phyloP scores from a whole-genome alignment of 2,797 vertebrate species.

The Pangasius djambal region DNA sequence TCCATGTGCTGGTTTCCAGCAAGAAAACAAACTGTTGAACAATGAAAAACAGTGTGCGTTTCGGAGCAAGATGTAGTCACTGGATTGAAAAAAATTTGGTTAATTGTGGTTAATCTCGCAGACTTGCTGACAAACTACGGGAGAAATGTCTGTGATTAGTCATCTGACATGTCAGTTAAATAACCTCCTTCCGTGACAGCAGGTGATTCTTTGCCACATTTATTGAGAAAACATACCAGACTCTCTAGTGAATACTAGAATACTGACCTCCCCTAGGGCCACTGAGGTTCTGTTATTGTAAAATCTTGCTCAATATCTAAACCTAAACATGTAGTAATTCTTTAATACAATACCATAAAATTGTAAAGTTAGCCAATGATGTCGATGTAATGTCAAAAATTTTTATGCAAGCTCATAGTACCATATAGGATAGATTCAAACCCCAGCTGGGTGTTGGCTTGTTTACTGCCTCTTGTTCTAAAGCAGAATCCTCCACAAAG shows the following conservation, averaged over 20 bases:
- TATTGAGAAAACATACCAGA: too few relatives aligned
- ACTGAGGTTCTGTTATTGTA: too few relatives aligned
- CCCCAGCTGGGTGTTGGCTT: neutral
- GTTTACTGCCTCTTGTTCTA: neutral
- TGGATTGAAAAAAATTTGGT: neutral
- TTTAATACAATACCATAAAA: too few relatives aligned
- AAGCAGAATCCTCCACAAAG: neutral
- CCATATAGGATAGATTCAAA: neutral
- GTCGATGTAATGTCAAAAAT: neutral
- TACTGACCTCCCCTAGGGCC: too few relatives aligned
- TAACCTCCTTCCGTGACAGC: too few relatives aligned
- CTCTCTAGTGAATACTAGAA: too few relatives aligned
- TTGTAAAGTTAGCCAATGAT: neutral
- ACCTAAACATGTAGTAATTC: too few relatives aligned
- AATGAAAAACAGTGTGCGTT: neutral
- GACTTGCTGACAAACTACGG: too few relatives aligned
- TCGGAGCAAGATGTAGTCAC: neutral
- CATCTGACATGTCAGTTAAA: too few relatives aligned
- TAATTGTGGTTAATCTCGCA: neutral
- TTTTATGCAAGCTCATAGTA: neutral
- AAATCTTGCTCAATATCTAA: too few relatives aligned
- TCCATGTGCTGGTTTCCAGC: neutral
- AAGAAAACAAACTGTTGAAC: neutral
- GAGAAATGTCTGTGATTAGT: too few relatives aligned
- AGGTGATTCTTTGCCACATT: neutral